A percentile compares a stretch with the other conserved stretches of the same genome.
phyloP scores from a whole-genome alignment of 1,140 invertebrate genomes.

The Drosophila athabasca region DNA sequence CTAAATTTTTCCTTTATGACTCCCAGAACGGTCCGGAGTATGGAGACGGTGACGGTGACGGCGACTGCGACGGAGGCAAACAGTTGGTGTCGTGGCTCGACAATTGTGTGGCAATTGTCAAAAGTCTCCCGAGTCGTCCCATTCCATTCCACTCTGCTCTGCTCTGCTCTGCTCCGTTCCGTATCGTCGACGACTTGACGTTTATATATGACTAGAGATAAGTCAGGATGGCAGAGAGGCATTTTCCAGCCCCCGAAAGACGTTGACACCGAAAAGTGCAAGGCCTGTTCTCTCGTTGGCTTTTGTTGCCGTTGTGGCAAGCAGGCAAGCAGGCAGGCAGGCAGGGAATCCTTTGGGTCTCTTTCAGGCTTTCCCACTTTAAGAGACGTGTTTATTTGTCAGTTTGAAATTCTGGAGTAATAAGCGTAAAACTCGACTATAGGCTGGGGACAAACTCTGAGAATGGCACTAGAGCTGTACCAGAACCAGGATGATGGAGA shows the following conservation, averaged over 20 bases:
- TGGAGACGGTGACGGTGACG: conserved; percentile 15
- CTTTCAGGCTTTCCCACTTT: conserved; percentile 43
- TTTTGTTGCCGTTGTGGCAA: conserved; percentile 62
- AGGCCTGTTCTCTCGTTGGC: conserved; percentile 25
- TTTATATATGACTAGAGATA: conserved; percentile 79
- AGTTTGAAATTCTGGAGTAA: conserved; percentile 70
- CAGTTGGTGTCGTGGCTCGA: conserved; percentile 51
- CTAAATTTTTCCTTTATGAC: conserved; percentile 78
- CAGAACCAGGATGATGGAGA: not conserved
- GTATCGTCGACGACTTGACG: conserved; percentile 50
- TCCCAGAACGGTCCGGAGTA: conserved; percentile 46
- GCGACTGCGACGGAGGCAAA: conserved; percentile 31
- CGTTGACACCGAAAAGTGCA: conserved; percentile 55
- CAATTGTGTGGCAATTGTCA: conserved; percentile 81
- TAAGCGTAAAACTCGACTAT: conserved; percentile 69
- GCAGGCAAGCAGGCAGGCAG: conserved; percentile 29
- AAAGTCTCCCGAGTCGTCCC: conserved; percentile 54
- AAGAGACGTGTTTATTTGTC: conserved; percentile 72
- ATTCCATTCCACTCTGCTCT: no score
- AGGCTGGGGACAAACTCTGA: conserved; percentile 56
- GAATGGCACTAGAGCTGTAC: conserved; percentile 22
- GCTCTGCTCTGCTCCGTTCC: no score
- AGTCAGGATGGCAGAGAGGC: conserved; percentile 40
- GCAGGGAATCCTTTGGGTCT: conserved; percentile 70
- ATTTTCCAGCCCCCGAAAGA: conserved; percentile 17